Conservation (phyloP, 2,888 invertebrate species). For the Cephonodes hylas region DNA sequence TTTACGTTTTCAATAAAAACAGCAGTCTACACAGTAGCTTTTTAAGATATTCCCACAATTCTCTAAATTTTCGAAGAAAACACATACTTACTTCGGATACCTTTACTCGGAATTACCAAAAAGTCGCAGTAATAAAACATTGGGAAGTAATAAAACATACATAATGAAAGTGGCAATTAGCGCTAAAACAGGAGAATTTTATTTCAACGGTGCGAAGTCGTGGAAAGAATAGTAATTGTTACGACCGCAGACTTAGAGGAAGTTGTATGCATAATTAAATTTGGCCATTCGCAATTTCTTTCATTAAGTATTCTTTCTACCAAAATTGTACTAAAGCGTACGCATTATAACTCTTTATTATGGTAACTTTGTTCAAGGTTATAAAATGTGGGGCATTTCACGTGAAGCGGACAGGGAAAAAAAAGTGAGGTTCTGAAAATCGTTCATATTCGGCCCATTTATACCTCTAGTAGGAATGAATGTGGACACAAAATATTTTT, state of each 20-base stretch:
- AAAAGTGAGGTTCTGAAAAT: no score
- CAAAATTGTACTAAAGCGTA: neutral
- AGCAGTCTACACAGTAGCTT: no score
- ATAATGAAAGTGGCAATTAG: slow-evolving; percentile 31
- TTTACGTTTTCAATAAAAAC: no score
- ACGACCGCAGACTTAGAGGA: neutral
- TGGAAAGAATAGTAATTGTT: slow-evolving; percentile 29
- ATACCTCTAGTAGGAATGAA: no score
- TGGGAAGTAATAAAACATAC: slow-evolving; percentile 12
- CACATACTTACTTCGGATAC: no score
- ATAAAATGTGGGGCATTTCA: no score
- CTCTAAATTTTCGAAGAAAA: no score
- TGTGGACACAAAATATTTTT: no score
- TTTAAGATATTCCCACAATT: no score
- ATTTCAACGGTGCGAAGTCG: slow-evolving; percentile 18
- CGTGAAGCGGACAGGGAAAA: no score
- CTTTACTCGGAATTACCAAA: neutral
- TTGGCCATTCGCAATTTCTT: neutral
- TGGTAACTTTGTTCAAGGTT: neutral
- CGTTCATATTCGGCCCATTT: no score
- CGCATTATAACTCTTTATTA: neutral
- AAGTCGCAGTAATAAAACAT: neutral
- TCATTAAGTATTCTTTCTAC: neutral
- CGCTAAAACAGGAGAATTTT: slow-evolving; percentile 26
- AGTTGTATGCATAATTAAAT: neutral